Evolutionary conservation across 2,888 invertebrate genomes (phyloP).

Genomic region (Arrhopalites spinosus): DNA sequence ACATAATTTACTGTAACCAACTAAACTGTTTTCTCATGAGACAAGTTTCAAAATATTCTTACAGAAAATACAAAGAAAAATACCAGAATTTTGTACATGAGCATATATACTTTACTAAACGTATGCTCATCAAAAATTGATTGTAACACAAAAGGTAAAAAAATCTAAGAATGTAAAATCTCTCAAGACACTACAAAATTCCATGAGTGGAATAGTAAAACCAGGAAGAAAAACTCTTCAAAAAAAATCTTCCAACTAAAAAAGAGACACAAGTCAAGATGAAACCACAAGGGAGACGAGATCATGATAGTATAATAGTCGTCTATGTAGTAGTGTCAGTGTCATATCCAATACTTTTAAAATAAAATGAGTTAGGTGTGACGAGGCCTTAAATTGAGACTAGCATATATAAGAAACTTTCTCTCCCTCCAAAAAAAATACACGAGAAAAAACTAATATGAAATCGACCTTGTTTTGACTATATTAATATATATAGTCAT

Average conservation of each 20-base stretch:
- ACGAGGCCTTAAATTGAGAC: conserved; percentile 1
- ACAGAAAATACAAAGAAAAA: not conserved
- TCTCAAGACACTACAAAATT: too few relatives aligned
- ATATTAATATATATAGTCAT: conserved; percentile 1
- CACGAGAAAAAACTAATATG: too few relatives aligned
- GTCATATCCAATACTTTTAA: not conserved
- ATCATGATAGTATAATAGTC: not conserved
- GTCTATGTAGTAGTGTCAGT: not conserved
- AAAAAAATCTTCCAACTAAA: not conserved
- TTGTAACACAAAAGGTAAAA: too few relatives aligned
- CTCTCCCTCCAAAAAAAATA: too few relatives aligned
- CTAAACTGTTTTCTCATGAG: not conserved
- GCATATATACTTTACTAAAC: too few relatives aligned
- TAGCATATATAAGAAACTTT: not conserved
- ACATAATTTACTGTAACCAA: not conserved
- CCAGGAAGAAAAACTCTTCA: not conserved
- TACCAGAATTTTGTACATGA: too few relatives aligned
- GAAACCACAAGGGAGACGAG: not conserved
- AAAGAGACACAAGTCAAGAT: not conserved
- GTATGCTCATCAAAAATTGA: too few relatives aligned
- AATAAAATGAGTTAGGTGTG: conserved; percentile 3
- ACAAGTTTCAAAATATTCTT: not conserved
- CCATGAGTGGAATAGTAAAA: not conserved
- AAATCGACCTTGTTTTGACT: not conserved
- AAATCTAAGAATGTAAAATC: too few relatives aligned